A percentile compares a stretch with the other conserved stretches of the same genome.
Evolutionary conservation across 2,113 vertebrate genomes (phyloP).

Genomic region (Xiphophorus maculatus): DNA sequence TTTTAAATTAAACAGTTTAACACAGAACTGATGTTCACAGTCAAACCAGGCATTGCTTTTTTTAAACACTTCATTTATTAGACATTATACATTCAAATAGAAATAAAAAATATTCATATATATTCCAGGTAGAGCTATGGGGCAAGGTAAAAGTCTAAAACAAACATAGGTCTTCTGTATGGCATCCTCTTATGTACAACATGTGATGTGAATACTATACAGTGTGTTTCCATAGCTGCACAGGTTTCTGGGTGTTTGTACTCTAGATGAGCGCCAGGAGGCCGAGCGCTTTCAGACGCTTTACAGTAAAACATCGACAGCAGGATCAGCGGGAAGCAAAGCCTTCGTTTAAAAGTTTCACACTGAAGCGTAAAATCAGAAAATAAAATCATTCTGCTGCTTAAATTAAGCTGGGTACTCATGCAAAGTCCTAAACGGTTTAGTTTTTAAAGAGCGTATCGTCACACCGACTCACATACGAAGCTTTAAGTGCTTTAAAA

Average conservation of each 20-base stretch:
- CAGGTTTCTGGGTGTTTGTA: conserved; percentile 71
- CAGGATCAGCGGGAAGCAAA: conserved; percentile 72
- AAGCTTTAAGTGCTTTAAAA: conserved; percentile 29
- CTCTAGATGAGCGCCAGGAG: conserved; percentile 66
- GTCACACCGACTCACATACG: conserved; percentile 50
- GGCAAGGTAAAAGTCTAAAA: conserved; percentile 78
- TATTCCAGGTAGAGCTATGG: conserved; percentile 68
- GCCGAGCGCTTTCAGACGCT: conserved; percentile 66
- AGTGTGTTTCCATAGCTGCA: conserved; percentile 80
- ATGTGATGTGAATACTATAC: conserved; percentile 81
- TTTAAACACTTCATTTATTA: conserved; percentile 80
- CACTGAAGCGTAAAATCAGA: conserved; percentile 59
- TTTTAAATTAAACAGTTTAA: no score
- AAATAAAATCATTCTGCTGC: conserved; percentile 49
- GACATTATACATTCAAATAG: conserved; percentile 73
- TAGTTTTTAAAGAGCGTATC: conserved; percentile 35
- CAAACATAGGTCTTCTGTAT: conserved; percentile 77
- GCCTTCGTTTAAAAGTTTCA: conserved; percentile 60
- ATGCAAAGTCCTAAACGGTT: conserved; percentile 64
- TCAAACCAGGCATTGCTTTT: neutral
- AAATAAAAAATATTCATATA: conserved; percentile 71
- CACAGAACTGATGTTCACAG: no score
- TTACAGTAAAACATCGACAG: conserved; percentile 72
- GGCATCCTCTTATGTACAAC: conserved; percentile 81
- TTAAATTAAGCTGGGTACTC: conserved; percentile 58